Evolutionary conservation across 2,797 vertebrate species (phyloP).

Genomic region (Phoeniculus purpureus): DNA sequence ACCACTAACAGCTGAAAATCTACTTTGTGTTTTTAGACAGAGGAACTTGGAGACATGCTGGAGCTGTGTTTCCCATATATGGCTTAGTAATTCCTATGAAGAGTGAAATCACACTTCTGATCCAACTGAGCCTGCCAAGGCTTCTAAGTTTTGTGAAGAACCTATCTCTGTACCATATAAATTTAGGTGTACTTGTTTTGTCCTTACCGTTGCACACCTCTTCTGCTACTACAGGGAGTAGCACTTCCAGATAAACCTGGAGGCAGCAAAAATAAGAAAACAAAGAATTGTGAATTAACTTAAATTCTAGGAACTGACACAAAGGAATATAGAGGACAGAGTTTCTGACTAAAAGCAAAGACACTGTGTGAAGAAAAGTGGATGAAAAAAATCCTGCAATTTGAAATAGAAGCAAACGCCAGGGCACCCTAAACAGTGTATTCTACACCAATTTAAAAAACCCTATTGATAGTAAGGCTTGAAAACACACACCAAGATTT

Average conservation of each 20-base stretch:
- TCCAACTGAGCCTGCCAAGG: not conserved
- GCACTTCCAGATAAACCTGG: not conserved
- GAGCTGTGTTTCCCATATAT: not conserved
- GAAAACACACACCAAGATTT: too few species aligned
- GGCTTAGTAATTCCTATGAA: not conserved
- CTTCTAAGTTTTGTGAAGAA: not conserved
- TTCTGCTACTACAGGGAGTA: not conserved
- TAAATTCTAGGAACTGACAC: too few species aligned
- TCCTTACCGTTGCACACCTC: not conserved
- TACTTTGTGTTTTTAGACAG: not conserved
- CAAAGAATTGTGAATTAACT: too few species aligned
- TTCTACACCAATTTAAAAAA: too few species aligned
- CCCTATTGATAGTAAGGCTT: too few species aligned
- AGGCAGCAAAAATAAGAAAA: not conserved
- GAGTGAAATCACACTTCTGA: not conserved
- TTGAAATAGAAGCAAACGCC: too few species aligned
- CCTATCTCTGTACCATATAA: not conserved
- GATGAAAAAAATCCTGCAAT: too few species aligned
- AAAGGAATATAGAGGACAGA: too few species aligned
- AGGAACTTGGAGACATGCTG: not conserved
- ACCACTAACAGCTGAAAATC: slow-evolving; percentile 10
- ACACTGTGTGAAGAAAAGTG: too few species aligned
- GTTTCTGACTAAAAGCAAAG: too few species aligned
- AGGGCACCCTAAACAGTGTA: too few species aligned
- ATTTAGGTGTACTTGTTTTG: not conserved